phyloP scores from a whole-genome alignment of 2,888 invertebrate genomes.

The Saturnia japonica region DNA sequence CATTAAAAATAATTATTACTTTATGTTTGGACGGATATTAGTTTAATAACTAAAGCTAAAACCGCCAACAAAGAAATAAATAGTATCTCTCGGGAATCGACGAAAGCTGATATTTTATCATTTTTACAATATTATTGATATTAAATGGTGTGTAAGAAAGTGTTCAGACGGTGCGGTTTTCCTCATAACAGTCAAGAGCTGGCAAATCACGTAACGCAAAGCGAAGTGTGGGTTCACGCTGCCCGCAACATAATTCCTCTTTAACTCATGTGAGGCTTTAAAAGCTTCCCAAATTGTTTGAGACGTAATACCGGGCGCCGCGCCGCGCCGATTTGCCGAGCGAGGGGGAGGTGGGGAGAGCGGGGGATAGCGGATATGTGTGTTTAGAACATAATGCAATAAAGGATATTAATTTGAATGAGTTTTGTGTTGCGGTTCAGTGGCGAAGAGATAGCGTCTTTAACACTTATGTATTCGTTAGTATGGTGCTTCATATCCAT shows the following conservation, averaged over 20 bases:
- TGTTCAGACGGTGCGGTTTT: background rate
- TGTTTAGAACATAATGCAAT: slow-evolving; percentile 14
- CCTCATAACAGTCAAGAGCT: background rate
- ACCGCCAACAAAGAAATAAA: too few species aligned
- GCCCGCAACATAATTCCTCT: slow-evolving; percentile 40
- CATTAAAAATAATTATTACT: too few species aligned
- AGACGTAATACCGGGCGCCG: slow-evolving; percentile 13
- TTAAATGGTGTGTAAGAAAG: background rate
- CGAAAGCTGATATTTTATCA: too few species aligned
- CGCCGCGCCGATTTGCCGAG: too few species aligned
- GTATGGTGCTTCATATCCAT: background rate
- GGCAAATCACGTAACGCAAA: background rate
- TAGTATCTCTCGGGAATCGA: too few species aligned
- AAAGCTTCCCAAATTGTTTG: slow-evolving; percentile 43
- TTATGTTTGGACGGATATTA: too few species aligned
- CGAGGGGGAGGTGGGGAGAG: background rate
- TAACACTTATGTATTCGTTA: background rate
- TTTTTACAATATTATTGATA: too few species aligned
- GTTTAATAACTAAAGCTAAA: too few species aligned
- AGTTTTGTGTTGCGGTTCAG: background rate
- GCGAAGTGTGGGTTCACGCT: slow-evolving; percentile 4
- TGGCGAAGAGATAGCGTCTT: background rate
- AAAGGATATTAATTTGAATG: slow-evolving; percentile 15
- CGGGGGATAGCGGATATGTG: background rate
- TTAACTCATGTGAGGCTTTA: slow-evolving; percentile 56